phyloP scores from a whole-genome alignment of 2,797 vertebrate species.

The Echiichthys vipera region DNA sequence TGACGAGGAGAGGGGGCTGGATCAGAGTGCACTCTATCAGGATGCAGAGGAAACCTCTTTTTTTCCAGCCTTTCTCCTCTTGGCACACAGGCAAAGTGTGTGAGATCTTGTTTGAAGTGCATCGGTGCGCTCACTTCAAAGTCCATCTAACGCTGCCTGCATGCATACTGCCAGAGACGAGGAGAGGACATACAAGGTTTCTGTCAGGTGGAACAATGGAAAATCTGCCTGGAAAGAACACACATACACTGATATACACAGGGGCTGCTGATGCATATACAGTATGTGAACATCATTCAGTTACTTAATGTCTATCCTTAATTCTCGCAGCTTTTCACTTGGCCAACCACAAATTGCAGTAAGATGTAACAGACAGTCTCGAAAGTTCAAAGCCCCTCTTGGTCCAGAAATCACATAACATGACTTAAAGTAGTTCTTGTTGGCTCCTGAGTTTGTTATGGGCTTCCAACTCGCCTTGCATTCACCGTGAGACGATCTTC shows the following conservation, averaged over 20 bases:
- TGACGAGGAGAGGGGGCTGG: conserved; percentile 37
- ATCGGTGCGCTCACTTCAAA: conserved; percentile 62
- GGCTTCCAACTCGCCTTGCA: too few species aligned
- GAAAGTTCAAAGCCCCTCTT: neutral
- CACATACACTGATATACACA: neutral
- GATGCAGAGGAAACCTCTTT: conserved; percentile 34
- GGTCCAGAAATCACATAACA: neutral
- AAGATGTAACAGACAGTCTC: neutral
- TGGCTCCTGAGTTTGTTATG: neutral
- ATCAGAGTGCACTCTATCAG: conserved; percentile 52
- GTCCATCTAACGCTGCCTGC: conserved; percentile 28
- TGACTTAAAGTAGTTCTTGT: neutral
- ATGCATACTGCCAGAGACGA: conserved; percentile 18
- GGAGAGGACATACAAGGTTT: conserved; percentile 11
- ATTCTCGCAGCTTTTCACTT: neutral
- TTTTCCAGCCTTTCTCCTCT: conserved; percentile 1
- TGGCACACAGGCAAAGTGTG: conserved; percentile 39
- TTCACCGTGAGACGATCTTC: too few species aligned
- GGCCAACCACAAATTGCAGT: neutral
- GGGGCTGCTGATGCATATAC: neutral
- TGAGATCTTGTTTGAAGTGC: conserved; percentile 69
- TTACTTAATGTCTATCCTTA: neutral
- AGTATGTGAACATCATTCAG: neutral
- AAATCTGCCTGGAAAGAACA: neutral
- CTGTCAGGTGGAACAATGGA: conserved; percentile 20